phyloP scores from a whole-genome alignment of 2,797 vertebrate species.

The Lates japonicus region DNA sequence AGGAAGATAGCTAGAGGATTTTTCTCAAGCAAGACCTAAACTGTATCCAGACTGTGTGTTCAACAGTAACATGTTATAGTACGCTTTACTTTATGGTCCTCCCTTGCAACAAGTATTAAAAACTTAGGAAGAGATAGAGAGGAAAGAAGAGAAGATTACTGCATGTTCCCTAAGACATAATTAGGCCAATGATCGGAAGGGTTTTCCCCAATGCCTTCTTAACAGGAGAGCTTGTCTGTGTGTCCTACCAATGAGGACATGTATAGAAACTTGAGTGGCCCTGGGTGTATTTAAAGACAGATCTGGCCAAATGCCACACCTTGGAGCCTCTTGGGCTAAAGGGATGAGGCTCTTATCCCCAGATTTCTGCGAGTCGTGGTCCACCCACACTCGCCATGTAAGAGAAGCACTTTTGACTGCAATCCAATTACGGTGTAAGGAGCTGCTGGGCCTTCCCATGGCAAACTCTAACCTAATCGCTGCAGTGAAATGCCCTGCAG shows the following conservation, averaged over 20 bases:
- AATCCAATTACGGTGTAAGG: conserved; percentile 72
- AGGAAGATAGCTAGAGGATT: neutral
- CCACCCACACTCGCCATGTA: conserved; percentile 43
- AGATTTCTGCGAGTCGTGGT: conserved; percentile 57
- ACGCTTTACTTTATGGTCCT: neutral
- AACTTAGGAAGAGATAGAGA: neutral
- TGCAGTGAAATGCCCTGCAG: conserved; percentile 7
- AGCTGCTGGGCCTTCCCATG: conserved; percentile 47
- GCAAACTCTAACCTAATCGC: conserved; percentile 28
- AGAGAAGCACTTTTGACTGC: conserved; percentile 48
- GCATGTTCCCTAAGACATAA: conserved; percentile 7
- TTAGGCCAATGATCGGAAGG: conserved; percentile 18
- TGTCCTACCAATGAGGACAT: conserved; percentile 29
- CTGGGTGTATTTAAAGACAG: conserved; percentile 67
- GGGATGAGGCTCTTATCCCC: conserved; percentile 76
- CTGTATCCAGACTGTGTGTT: neutral
- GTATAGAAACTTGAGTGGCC: conserved; percentile 45
- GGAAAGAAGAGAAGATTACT: conserved; percentile 20
- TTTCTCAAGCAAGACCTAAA: neutral
- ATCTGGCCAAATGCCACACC: conserved; percentile 61
- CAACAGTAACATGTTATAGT: neutral
- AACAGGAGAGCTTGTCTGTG: conserved; percentile 17
- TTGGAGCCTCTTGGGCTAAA: conserved; percentile 67
- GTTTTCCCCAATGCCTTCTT: conserved; percentile 43
- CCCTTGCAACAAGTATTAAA: neutral